Base-by-base conservation (phyloP, 2,888 invertebrate species). In the Petrophora chlorosata region DNA sequence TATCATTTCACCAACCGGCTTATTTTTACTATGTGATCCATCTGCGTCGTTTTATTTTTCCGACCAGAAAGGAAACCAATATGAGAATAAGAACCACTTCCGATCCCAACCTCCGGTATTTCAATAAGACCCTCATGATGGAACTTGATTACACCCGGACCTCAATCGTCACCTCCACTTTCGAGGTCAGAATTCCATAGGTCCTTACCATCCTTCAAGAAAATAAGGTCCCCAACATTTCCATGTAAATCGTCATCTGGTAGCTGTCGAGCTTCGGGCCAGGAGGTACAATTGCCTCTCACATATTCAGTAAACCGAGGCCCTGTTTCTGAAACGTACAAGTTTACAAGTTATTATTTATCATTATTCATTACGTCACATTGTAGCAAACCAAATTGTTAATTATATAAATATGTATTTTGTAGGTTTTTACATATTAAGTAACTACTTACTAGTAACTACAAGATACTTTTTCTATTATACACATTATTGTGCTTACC, bases 211-310 rank as follows among this genome's bases (percentile, higher is more conserved):
- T 48, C 42, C 48, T 48, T 38, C 17, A 52, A 53, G 43, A 29
- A 49, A 59, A 51, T 47, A 57, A 53, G 59, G 53, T 58, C 55
- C 43, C 58, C 7, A 46, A 29, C 41, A 59, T 63, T 63, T 57
- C 55, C 55, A 63, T 63, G 55, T 48, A 57, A 63, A 63, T 61
- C 50, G 50, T 51, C 59, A 52, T 57, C 52, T 51, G 49, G 44
- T 45, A 5, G 36, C 15, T 47, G 59, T 54, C 46, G 42, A 49
- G 43, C 44, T 35, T 30, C 19, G 25, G 35, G 34, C 14, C 38
- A 43, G 26, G n/a, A 7, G 29, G 19, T 46, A 50, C 47, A 41
- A 48, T 51, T 49, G 44, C 46, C 39, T 47, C 38, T 48, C 56
- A 56, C 56, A 56, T 51, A 56, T 53, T 55, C 53, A 45, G 44